Conservation (phyloP, 2,888 invertebrate genomes). For the Amphipoea lucens region DNA sequence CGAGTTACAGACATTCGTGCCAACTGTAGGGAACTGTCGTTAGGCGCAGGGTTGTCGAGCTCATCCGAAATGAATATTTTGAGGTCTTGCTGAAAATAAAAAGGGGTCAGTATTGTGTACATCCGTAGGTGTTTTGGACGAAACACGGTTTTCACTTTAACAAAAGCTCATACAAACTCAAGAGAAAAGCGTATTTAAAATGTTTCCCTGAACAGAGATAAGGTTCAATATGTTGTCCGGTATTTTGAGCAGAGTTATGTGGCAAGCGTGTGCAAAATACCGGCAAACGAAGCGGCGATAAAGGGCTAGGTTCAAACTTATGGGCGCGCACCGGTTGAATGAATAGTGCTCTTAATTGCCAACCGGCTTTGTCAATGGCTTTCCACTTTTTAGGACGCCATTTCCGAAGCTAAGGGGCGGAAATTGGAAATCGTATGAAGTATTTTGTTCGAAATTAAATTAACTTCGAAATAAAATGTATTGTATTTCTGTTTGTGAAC, state of each 20-base stretch:
- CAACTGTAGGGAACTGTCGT: slow-evolving; percentile 60
- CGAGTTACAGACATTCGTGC: slow-evolving; percentile 51
- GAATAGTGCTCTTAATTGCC: slow-evolving; percentile 72
- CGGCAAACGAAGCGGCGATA: slow-evolving; percentile 58
- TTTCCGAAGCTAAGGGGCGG: slow-evolving; percentile 61
- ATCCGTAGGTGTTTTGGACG: slow-evolving; percentile 1
- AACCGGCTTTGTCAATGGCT: slow-evolving; percentile 67
- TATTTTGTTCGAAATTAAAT: slow-evolving; percentile 61
- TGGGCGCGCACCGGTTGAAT: slow-evolving; percentile 68
- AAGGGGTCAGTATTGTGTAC: slow-evolving; percentile 7
- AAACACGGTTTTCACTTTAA: slow-evolving; percentile 11
- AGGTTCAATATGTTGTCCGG: slow-evolving; percentile 57
- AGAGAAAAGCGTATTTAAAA: slow-evolving; percentile 39
- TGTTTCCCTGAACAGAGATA: slow-evolving; percentile 31
- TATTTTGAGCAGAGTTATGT: slow-evolving; percentile 63
- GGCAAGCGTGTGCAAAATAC: slow-evolving; percentile 66
- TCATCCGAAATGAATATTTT: slow-evolving; percentile 25
- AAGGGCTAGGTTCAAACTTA: slow-evolving; percentile 68
- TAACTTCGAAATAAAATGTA: slow-evolving; percentile 56
- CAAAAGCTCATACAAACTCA: slow-evolving; percentile 2
- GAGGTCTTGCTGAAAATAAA: slow-evolving; percentile 37
- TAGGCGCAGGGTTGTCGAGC: slow-evolving; percentile 49
- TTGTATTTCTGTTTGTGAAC: slow-evolving; percentile 25
- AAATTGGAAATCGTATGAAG: slow-evolving; percentile 64
- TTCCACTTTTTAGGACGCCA: slow-evolving; percentile 68